Base-by-base conservation (phyloP, 2,888 invertebrate genomes). In the Aradus depressus region DNA sequence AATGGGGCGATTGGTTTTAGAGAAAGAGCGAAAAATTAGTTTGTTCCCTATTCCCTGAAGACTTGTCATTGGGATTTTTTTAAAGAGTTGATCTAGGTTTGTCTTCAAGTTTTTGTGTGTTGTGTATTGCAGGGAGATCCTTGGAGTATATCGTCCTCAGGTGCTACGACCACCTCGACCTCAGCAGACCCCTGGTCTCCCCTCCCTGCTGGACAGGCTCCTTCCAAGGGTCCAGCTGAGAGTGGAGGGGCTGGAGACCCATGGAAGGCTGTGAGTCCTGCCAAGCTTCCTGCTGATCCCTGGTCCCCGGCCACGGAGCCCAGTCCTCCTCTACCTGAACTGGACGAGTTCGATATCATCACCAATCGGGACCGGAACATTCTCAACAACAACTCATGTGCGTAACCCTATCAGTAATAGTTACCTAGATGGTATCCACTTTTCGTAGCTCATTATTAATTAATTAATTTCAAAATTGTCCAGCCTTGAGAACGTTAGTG, bases 331-430 rank as follows among this genome's bases (percentile, higher is more conserved):
- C 57, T 56, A 31, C 60, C 58, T 42, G 87, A 87, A 67, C 73
- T 89, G 66, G 88, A 89, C 67, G 89, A 90, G 66, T 90, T 90
- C 69, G 89, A 89, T 68, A 77, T 84, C 57, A 80, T 90, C 59
- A 84, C 84, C 54, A 87, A 87, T 71, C 77, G 89, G 54, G 60
- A 60, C 48, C 58, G 58, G 41, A 57, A 58, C 48, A 60, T 59
- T 50, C 63, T 58, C 49, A 56, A 31, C 6, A 57, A 35, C 8
- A 31, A 43, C 47, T 14, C 50, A 5, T 32, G 55, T 55, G 25
- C 42, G 42, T 41, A 3, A 4, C 18, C 34, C 8, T 12, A 31
- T n/a, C n/a, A n/a, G n/a, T n/a, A n/a, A n/a, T n/a, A n/a, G n/a
- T n/a, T n/a, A n/a, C n/a, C n/a, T n/a, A n/a, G n/a, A n/a, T n/a